A percentile compares a stretch with the other conserved stretches of the same genome.
phyloP scores from a whole-genome alignment of 2,888 invertebrate genomes.

The Chrysina gloriosa region DNA sequence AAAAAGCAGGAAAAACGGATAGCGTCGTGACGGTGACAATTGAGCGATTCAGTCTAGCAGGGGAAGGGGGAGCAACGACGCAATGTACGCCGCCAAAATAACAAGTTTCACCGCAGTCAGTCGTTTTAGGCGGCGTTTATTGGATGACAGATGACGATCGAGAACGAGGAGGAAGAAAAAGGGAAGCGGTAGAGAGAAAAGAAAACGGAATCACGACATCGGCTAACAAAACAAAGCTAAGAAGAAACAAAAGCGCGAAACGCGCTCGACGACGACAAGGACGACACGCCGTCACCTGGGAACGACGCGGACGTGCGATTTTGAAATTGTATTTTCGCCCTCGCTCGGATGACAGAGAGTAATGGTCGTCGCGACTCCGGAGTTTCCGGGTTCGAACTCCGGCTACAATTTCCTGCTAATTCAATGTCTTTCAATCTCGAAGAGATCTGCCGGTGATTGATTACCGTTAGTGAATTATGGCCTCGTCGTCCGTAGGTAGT shows the following conservation, averaged over 20 bases:
- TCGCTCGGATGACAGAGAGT: conserved; percentile 60
- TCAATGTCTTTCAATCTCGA: conserved; percentile 68
- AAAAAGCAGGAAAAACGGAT: conserved; percentile 55
- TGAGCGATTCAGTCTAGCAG: conserved; percentile 52
- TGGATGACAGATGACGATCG: conserved; percentile 2
- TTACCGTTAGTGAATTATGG: conserved; percentile 51
- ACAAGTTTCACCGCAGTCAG: conserved; percentile 38
- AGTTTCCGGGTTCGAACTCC: conserved; percentile 55
- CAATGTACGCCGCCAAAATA: neutral
- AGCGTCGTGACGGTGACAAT: conserved; percentile 57
- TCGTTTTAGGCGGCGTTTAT: conserved; percentile 24
- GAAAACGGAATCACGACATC: neutral
- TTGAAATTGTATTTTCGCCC: conserved; percentile 53
- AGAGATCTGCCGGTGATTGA: conserved; percentile 64
- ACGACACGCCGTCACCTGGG: conserved; percentile 2
- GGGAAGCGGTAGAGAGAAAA: neutral
- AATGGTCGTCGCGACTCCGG: conserved; percentile 55
- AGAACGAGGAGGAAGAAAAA: neutral
- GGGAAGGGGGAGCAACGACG: neutral
- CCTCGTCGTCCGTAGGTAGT: neutral
- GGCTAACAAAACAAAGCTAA: neutral
- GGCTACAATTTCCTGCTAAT: conserved; percentile 67
- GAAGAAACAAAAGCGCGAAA: neutral
- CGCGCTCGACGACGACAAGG: neutral
- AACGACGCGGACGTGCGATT: conserved; percentile 46